Evolutionary conservation across 1,140 invertebrate genomes (phyloP).

Genomic region (Mactra quadrangularis): DNA sequence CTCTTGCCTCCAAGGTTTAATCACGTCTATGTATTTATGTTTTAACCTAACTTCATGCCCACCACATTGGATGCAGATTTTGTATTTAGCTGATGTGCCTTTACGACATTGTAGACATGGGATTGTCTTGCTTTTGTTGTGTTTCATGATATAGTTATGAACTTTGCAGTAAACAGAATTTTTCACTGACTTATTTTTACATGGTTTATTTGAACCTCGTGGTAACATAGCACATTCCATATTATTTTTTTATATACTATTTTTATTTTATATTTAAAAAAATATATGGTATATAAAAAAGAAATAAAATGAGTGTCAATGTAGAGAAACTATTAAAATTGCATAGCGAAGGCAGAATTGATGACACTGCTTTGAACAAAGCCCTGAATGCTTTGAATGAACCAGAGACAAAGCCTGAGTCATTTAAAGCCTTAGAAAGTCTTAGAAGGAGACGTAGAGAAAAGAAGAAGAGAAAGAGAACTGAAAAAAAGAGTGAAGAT

Average conservation of each 20-base stretch:
- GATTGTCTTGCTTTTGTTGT: not conserved
- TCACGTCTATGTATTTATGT: conserved; percentile 7
- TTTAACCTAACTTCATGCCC: not conserved
- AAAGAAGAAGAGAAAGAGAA: conserved; percentile 4
- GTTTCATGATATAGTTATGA: not conserved
- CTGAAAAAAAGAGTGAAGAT: no score
- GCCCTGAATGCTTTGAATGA: not conserved
- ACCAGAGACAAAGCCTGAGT: not conserved
- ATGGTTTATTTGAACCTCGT: not conserved
- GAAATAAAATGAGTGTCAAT: conserved; percentile 6
- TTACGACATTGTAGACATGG: conserved; percentile 18
- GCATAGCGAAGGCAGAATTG: conserved; percentile 2
- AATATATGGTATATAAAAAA: conserved; percentile 4
- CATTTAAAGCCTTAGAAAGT: conserved; percentile 4
- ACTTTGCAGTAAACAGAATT: not conserved
- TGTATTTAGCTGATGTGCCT: conserved; percentile 6
- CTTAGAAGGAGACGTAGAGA: not conserved
- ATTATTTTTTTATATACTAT: not conserved
- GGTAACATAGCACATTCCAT: not conserved
- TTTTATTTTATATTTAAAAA: not conserved
- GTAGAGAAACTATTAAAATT: not conserved
- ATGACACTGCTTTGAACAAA: conserved; percentile 3
- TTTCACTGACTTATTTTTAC: conserved; percentile 24
- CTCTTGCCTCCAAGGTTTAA: no score
- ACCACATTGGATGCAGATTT: not conserved